Evolutionary conservation across 1,140 invertebrate species (phyloP).

Genomic region (Drosophila parabipectinata): DNA sequence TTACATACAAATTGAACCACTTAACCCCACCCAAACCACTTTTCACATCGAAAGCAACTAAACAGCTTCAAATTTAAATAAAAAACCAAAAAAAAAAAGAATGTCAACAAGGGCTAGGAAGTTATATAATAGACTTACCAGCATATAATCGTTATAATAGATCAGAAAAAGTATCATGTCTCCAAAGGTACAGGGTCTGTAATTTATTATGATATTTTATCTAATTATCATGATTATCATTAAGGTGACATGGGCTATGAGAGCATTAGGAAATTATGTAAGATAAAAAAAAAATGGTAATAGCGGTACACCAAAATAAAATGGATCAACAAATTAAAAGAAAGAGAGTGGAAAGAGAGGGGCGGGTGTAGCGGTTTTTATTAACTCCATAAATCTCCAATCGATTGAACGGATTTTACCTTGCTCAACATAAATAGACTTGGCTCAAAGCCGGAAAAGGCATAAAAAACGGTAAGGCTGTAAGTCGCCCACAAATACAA

Average conservation of each 20-base stretch:
- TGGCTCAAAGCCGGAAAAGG: slow-evolving; percentile 42
- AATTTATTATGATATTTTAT: neutral
- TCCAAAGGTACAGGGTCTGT: neutral
- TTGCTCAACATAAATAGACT: slow-evolving; percentile 63
- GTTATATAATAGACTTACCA: slow-evolving; percentile 47
- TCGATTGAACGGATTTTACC: slow-evolving; percentile 31
- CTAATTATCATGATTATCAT: neutral
- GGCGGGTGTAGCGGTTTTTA: neutral
- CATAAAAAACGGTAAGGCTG: slow-evolving; percentile 22
- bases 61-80: slow-evolving; percentile 47
- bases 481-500: slow-evolving; percentile 48
- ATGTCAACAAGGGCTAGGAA: slow-evolving; percentile 30
- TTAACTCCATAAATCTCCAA: slow-evolving; percentile 19
- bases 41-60: slow-evolving; percentile 3
- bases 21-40: slow-evolving; percentile 20
- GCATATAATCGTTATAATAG: neutral
- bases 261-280: slow-evolving; percentile 49
- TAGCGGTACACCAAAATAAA: slow-evolving; percentile 1
- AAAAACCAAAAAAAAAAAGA: slow-evolving; percentile 44
- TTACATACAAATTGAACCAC: slow-evolving; percentile 43
- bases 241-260: neutral
- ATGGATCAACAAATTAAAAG: slow-evolving; percentile 1
- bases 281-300: slow-evolving; percentile 19
- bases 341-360: neutral
- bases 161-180: neutral